Percentiles rank a stretch among this genome's conserved stretches.
Evolutionary conservation across 2,888 invertebrate genomes (phyloP).

Genomic region (Trissoscelio sp.): DNA sequence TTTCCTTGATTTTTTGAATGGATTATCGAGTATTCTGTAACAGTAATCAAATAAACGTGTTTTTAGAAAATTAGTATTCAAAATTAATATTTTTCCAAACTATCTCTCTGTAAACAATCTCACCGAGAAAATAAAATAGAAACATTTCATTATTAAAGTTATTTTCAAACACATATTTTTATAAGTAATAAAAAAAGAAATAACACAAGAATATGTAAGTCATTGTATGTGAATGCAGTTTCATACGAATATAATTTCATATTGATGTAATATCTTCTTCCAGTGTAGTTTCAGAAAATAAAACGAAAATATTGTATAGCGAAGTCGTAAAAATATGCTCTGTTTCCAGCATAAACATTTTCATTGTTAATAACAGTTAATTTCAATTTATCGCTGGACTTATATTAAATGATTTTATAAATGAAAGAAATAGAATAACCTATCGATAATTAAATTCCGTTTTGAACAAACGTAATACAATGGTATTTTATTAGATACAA

Average conservation of each 20-base stretch:
- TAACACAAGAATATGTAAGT: constrained; percentile 21
- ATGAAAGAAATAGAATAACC: constrained; percentile 10
- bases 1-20: too few species aligned
- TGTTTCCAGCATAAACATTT: constrained; percentile 6
- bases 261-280: constrained; percentile 28
- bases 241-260: constrained; percentile 23
- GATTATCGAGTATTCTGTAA: too few species aligned
- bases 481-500: constrained; percentile 8
- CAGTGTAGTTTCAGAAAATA: constrained; percentile 22
- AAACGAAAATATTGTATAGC: constrained; percentile 13
- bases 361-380: constrained; percentile 13
- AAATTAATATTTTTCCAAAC: neutral
- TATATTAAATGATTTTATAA: constrained; percentile 7
- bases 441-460: constrained; percentile 21
- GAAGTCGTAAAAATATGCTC: neutral
- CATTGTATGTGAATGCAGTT: constrained; percentile 14
- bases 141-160: constrained; percentile 18
- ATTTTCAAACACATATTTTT: constrained; percentile 13
- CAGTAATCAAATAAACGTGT: too few species aligned
- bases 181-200: constrained; percentile 19
- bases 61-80: neutral
- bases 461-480: constrained; percentile 1
- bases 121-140: neutral
- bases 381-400: constrained; percentile 2
- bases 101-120: too few species aligned